phyloP scores from a whole-genome alignment of 2,113 vertebrate species.

The Leptobrachium leishanense region DNA sequence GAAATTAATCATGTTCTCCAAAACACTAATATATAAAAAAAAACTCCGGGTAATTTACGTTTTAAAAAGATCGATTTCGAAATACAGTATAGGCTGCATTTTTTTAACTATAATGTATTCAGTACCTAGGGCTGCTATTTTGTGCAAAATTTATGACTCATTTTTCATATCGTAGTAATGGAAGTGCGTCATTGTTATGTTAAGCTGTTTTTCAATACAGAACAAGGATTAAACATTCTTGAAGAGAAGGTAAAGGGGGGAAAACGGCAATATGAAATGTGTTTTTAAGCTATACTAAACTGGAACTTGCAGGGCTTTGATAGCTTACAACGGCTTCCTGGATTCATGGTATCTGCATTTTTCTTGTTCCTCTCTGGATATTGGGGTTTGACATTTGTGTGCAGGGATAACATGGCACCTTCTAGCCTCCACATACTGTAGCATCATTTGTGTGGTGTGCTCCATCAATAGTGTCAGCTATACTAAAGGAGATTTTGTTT shows the following conservation, averaged over 20 bases:
- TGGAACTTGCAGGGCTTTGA: no score
- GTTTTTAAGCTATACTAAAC: no score
- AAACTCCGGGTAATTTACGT: background rate
- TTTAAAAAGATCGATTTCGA: slow-evolving; percentile 4
- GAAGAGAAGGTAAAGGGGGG: background rate
- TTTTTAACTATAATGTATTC: slow-evolving; percentile 5
- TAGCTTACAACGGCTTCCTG: no score
- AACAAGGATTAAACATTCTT: background rate
- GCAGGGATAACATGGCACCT: no score
- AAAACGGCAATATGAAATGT: no score
- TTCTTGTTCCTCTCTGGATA: no score
- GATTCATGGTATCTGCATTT: no score
- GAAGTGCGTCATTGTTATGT: slow-evolving; percentile 7
- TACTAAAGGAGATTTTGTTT: no score
- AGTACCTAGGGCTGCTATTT: background rate
- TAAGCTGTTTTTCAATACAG: background rate
- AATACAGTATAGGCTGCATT: background rate
- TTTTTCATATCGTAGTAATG: background rate
- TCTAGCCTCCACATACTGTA: no score
- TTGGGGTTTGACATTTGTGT: no score
- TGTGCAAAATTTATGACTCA: slow-evolving; percentile 1
- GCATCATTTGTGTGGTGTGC: no score
- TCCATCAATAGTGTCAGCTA: no score
- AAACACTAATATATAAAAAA: background rate
- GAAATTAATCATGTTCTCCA: background rate